Evolutionary conservation across 1,140 invertebrate genomes (phyloP).

Genomic region (Apolygus lucorum): DNA sequence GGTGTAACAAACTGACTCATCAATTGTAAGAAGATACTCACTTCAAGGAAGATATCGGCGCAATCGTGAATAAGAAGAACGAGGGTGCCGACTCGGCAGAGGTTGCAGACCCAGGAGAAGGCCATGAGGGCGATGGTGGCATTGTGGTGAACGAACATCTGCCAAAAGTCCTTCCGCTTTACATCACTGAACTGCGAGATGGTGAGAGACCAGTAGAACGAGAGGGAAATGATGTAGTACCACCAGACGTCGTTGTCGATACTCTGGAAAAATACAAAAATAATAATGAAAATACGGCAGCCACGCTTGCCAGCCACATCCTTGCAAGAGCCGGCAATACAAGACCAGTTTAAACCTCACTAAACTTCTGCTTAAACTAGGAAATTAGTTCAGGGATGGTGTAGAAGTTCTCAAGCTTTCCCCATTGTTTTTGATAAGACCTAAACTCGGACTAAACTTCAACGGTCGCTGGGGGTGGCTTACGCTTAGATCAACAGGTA

Average conservation of each 20-base stretch:
- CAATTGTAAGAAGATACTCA: conserved; percentile 42
- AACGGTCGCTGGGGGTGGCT: too few species aligned
- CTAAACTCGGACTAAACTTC: too few species aligned
- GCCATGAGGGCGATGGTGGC: conserved; percentile 81
- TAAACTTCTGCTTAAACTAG: too few species aligned
- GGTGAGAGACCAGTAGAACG: conserved; percentile 92
- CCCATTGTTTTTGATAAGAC: too few species aligned
- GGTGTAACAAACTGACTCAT: conserved; percentile 55
- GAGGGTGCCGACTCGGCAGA: conserved; percentile 82
- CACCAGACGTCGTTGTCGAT: conserved; percentile 71
- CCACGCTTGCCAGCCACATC: too few species aligned
- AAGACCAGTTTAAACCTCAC: too few species aligned
- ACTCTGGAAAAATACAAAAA: conserved; percentile 44
- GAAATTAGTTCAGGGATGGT: too few species aligned
- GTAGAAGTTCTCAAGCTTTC: too few species aligned
- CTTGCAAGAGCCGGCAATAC: too few species aligned
- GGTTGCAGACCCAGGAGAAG: conserved; percentile 91
- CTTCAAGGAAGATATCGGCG: conserved; percentile 91
- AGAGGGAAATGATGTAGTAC: conserved; percentile 92
- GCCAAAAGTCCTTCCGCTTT: conserved; percentile 91
- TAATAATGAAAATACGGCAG: too few species aligned
- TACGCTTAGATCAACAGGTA: too few species aligned
- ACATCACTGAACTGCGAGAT: conserved; percentile 90
- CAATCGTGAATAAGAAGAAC: conserved; percentile 89
- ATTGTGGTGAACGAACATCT: conserved; percentile 96